A percentile compares a stretch with the other conserved stretches of the same genome.
These are phyloP conservation scores for Leucophora obtusa DNA, from an alignment of 2,888 invertebrate genomes.

Conservation along the genomic window DNA sequence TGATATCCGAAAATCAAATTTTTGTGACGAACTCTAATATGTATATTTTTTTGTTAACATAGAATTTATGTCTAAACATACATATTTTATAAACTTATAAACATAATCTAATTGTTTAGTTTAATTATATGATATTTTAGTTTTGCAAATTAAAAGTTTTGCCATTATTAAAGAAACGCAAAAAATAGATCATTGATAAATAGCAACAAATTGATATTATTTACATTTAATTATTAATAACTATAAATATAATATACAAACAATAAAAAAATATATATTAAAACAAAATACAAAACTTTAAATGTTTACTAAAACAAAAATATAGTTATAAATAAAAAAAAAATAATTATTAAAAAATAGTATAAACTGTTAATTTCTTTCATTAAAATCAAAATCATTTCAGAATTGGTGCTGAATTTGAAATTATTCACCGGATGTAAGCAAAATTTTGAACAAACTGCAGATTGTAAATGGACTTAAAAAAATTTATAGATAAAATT, in stretches of 20 bases:
- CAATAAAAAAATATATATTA: slow-evolving; percentile 21
- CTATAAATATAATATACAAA: slow-evolving; percentile 56
- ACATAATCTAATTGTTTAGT: slow-evolving; percentile 16
- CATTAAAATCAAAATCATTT: too few species aligned
- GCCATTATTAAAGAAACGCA: slow-evolving; percentile 4
- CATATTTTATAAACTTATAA: neutral
- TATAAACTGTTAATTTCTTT: too few species aligned
- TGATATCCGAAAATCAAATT: too few species aligned
- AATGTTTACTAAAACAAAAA: slow-evolving; percentile 57
- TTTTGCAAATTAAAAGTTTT: slow-evolving; percentile 3
- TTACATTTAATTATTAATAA: slow-evolving; percentile 59
- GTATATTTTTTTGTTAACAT: neutral
- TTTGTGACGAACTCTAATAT: too few species aligned
- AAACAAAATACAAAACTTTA: slow-evolving; percentile 43
- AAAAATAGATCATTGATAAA: slow-evolving; percentile 53
- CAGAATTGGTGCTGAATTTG: too few species aligned
- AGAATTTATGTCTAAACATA: slow-evolving; percentile 8
- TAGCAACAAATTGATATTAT: slow-evolving; percentile 65
- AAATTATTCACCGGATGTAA: too few species aligned
- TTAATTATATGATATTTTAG: slow-evolving; percentile 12
- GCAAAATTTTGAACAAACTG: too few species aligned
- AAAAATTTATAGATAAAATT: too few species aligned
- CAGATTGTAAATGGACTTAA: too few species aligned
- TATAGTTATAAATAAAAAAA: slow-evolving; percentile 56
- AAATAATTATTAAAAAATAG: slow-evolving; percentile 28